phyloP scores from a whole-genome alignment of 2,888 invertebrate genomes.

The Drosophila helvetica region DNA sequence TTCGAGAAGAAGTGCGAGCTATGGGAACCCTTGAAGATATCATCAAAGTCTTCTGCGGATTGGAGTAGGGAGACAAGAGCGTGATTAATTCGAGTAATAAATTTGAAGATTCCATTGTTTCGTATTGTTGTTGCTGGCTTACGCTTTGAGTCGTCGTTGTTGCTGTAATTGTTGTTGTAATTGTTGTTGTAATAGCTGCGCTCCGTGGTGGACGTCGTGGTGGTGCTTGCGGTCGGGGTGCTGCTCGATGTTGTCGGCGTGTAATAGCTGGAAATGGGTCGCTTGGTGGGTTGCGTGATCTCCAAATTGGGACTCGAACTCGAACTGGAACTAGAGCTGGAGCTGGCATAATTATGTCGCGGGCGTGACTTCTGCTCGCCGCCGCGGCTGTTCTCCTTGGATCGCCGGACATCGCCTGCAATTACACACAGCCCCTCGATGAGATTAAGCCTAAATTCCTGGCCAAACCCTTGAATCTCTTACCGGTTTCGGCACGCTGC shows the following conservation, averaged over 20 bases:
- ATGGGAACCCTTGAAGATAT: constrained; percentile 88
- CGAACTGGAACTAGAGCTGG: constrained; percentile 11
- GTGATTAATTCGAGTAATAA: constrained; percentile 69
- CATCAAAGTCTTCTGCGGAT: constrained; percentile 84
- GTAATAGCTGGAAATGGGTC: constrained; percentile 81
- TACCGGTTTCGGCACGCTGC: constrained; percentile 89
- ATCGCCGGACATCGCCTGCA: constrained; percentile 81
- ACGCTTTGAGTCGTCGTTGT: constrained; percentile 81
- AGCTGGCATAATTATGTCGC: constrained; percentile 72
- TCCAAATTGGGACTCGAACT: constrained; percentile 66
- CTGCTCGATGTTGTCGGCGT: constrained; percentile 73
- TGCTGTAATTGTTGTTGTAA: constrained; percentile 65
- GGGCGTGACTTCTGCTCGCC: constrained; percentile 81
- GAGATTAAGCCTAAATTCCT: constrained; percentile 4
- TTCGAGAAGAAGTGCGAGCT: constrained; percentile 91
- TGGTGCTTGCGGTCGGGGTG: constrained; percentile 62
- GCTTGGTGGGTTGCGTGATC: constrained; percentile 69
- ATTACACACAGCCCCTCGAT: constrained; percentile 27
- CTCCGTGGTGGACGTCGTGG: constrained; percentile 70
- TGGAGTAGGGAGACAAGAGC: constrained; percentile 45
- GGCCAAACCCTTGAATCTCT: constrained; percentile 28
- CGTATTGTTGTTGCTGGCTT: constrained; percentile 69
- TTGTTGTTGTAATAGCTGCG: constrained; percentile 67
- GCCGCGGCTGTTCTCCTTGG: constrained; percentile 80
- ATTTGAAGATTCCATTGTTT: constrained; percentile 61